These are phyloP conservation scores for Dicrostonyx torquatus DNA, from an alignment of 2,797 vertebrate genomes.

Conservation along the genomic window DNA sequence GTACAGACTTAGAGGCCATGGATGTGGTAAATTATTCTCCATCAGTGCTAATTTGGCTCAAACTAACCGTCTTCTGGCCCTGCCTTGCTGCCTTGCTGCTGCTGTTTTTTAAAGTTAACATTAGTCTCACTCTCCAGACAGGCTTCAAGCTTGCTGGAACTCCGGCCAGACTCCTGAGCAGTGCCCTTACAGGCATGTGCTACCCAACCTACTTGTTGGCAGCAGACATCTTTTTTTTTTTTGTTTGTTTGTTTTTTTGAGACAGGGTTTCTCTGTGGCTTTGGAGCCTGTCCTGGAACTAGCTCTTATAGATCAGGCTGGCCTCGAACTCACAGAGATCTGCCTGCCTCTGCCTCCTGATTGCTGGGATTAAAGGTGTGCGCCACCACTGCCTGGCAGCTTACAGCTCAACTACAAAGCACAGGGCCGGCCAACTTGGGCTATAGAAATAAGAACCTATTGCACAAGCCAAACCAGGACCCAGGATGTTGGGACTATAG, in stretches of 20 bases:
- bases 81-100: neutral
- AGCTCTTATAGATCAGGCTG: too few species aligned
- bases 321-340: too few species aligned
- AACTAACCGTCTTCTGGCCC: neutral
- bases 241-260: too few species aligned
- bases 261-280: too few species aligned
- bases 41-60: neutral
- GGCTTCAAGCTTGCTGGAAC: neutral
- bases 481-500: neutral
- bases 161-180: neutral
- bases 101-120: neutral
- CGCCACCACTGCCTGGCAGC: too few species aligned
- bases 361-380: too few species aligned
- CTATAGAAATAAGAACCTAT: neutral
- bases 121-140: neutral
- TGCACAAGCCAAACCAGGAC: neutral
- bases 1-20: neutral
- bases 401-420: neutral
- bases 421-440: neutral
- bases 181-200: neutral
- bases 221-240: neutral
- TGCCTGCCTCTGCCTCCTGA: too few species aligned
- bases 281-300: too few species aligned
- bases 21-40: neutral
- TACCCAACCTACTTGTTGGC: neutral